Base-by-base conservation (phyloP, 2,888 invertebrate species). In the Apomyelois bistriatella region DNA sequence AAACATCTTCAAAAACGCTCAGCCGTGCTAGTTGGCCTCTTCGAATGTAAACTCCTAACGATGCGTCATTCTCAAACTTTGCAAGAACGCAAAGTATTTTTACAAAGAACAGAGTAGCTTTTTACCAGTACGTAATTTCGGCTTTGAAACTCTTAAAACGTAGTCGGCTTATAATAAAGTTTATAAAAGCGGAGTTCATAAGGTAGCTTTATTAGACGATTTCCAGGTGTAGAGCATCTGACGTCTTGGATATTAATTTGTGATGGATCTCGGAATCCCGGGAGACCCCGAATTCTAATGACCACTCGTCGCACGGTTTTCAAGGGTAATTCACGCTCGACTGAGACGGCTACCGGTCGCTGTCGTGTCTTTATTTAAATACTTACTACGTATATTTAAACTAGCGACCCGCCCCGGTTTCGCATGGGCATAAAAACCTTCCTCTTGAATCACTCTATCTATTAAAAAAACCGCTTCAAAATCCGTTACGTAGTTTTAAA, bases 211-310 rank as follows among this genome's bases (percentile, higher is more conserved):
- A 85, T 85, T 83, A 81, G 78, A 72, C 71, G 74, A 81, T 79
- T 79, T 77, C 74, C 84, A 83, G 85, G 82, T 85, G 82, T 74
- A 69, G 72, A 78, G 65, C 82, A 84, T 79, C 83, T 84, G 87
- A 74, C 83, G 80, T 70, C 74, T 74, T 68, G 58, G 76, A 80
- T 85, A 84, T 85, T 85, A 85, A 84, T 85, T 80, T 82, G 74
- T 81, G 74, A 82, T 79, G 81, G 77, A 78, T 80, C 68, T 68
- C 63, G 60, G 69, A 75, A 74, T 74, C 72, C 67, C 67, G 65
- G 61, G 59, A 54, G 66, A 70, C 67, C 66, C 70, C 67, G 70
- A 75, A 78, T 79, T 78, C 76, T 77, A 79, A 80, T 79, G 76
- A 69, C 63, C 67, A 59, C 62, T 64, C 67, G 66, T 65, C 64